Conservation (phyloP, 2,113 vertebrate species). For the Balaeniceps rex region DNA sequence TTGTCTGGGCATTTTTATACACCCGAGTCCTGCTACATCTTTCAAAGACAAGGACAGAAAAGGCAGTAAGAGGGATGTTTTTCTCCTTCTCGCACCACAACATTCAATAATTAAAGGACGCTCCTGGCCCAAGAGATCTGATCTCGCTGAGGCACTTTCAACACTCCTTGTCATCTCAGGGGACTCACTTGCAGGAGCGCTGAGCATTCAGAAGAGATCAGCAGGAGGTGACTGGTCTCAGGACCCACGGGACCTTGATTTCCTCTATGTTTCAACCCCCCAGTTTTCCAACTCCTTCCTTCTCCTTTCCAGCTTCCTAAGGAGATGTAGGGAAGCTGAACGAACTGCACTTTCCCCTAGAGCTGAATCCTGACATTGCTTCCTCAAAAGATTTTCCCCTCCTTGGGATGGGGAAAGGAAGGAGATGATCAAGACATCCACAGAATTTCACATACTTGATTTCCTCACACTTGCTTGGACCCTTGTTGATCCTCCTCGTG, state of each 20-base stretch:
- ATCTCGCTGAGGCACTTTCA: background rate
- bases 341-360: background rate
- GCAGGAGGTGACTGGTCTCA: background rate
- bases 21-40: background rate
- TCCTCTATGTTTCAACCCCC: background rate
- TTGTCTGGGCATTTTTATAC: background rate
- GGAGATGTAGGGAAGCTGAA: background rate
- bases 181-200: background rate
- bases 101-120: background rate
- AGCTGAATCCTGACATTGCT: background rate
- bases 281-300: background rate
- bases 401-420: background rate
- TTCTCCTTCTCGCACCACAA: background rate
- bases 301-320: background rate
- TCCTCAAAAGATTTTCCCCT: background rate
- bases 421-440: background rate
- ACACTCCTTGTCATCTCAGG: background rate
- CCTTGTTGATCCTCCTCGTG: background rate
- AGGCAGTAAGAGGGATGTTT: background rate
- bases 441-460: background rate
- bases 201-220: background rate
- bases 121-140: background rate
- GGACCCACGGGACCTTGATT: background rate
- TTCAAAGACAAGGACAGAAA: background rate
- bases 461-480: background rate